These are phyloP conservation scores for Heliopora coerulea DNA, from an alignment of 92 coral and sea anemone genomes.

Conservation along the genomic window DNA sequence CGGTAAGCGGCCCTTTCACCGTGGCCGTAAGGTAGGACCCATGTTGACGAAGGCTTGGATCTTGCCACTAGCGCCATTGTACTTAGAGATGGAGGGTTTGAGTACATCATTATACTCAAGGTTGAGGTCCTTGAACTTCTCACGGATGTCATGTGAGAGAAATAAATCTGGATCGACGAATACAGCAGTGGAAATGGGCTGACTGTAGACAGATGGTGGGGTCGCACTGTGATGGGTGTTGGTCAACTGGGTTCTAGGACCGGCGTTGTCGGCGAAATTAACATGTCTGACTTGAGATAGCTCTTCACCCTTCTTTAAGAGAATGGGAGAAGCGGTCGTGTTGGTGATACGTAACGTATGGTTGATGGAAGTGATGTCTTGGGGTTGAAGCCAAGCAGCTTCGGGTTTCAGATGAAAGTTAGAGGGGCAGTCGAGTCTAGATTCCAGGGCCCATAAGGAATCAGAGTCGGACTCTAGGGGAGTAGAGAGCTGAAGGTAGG, in stretches of 20 bases:
- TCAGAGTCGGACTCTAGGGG: slow-evolving; percentile 57
- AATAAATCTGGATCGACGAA: slow-evolving; percentile 48
- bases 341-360: slow-evolving; percentile 47
- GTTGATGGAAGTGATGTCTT: slow-evolving; percentile 44
- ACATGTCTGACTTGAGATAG: slow-evolving; percentile 49
- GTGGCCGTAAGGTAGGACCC: slow-evolving; percentile 56
- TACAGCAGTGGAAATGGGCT: slow-evolving; percentile 37
- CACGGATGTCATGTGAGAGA: slow-evolving; percentile 40
- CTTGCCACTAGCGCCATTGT: slow-evolving; percentile 61
- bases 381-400: slow-evolving; percentile 53
- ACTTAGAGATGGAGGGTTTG: slow-evolving; percentile 54
- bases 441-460: slow-evolving; percentile 58
- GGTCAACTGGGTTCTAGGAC: slow-evolving; percentile 25
- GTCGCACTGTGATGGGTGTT: neutral
- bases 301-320: slow-evolving; percentile 52
- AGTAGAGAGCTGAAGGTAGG: slow-evolving; percentile 50
- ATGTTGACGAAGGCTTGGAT: no score
- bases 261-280: slow-evolving; percentile 16
- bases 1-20: slow-evolving; percentile 48
- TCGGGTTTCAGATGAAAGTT: slow-evolving; percentile 51
- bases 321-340: slow-evolving; percentile 45
- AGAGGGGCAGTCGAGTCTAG: slow-evolving; percentile 55
- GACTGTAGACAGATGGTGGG: slow-evolving; percentile 20
- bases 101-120: slow-evolving; percentile 52
- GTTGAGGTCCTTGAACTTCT: slow-evolving; percentile 42